phyloP scores from a whole-genome alignment of 2,113 vertebrate species.

The Raja brachyura region DNA sequence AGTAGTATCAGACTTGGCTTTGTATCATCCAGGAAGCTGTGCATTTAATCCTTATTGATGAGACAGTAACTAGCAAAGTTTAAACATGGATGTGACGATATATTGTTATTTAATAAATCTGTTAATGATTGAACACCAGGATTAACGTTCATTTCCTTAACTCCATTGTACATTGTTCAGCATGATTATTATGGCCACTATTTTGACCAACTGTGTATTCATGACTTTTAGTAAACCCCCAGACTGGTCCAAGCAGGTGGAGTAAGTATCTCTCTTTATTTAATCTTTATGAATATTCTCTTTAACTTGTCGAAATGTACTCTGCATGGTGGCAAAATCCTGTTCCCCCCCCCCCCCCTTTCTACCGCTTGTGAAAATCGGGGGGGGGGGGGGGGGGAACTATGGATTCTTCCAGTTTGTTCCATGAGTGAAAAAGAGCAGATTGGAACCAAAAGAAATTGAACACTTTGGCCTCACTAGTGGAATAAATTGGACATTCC shows the following conservation, averaged over 20 bases:
- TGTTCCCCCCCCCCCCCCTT: too few species aligned
- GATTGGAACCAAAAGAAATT: background rate
- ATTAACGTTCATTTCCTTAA: slow-evolving; percentile 55
- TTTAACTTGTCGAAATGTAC: background rate
- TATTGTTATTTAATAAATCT: background rate
- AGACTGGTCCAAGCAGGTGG: slow-evolving; percentile 97
- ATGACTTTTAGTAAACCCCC: slow-evolving; percentile 99
- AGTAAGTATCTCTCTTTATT: slow-evolving; percentile 66
- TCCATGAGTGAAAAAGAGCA: background rate
- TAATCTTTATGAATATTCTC: background rate
- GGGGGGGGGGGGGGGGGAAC: too few species aligned
- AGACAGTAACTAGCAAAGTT: background rate
- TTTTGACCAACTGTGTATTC: slow-evolving; percentile 99
- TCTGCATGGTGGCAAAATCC: background rate
- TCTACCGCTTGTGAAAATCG: background rate
- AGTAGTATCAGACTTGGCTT: background rate
- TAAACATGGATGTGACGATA: background rate
- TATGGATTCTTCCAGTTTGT: background rate
- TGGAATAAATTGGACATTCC: background rate
- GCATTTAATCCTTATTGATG: background rate
- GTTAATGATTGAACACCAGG: background rate
- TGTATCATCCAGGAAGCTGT: background rate
- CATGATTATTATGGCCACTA: slow-evolving; percentile 99
- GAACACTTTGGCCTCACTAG: background rate
- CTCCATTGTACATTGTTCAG: slow-evolving; percentile 80